Conservation (phyloP, 1,140 invertebrate genomes). For the Episyrphus balteatus region DNA sequence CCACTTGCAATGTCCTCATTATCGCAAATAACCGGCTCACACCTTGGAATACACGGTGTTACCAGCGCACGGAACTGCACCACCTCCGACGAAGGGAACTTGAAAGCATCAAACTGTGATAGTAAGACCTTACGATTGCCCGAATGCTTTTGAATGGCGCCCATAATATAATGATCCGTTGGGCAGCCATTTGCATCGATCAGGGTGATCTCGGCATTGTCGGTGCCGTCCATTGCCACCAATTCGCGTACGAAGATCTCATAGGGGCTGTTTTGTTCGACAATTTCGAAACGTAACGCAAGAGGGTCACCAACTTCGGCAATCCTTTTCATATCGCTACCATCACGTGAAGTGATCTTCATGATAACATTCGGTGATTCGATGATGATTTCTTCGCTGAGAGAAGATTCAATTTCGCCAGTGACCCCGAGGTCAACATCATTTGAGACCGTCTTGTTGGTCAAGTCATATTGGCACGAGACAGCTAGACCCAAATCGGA, state of each 20-base stretch:
- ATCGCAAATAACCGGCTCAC: conserved; percentile 81
- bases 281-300: conserved; percentile 81
- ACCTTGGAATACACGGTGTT: conserved; percentile 83
- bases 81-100: conserved; percentile 87
- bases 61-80: conserved; percentile 89
- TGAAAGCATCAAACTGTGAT: conserved; percentile 92
- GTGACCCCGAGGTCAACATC: conserved; percentile 81
- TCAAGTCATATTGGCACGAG: conserved; percentile 85
- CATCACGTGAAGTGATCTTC: conserved; percentile 77
- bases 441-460: conserved; percentile 86
- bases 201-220: conserved; percentile 81
- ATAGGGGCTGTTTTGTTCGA: conserved; percentile 83
- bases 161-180: conserved; percentile 88
- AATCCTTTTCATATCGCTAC: conserved; percentile 63
- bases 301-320: conserved; percentile 83
- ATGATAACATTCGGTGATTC: conserved; percentile 89
- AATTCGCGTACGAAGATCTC: conserved; percentile 90
- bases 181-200: conserved; percentile 86
- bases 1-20: conserved; percentile 60
- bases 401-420: conserved; percentile 66
- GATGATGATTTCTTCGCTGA: conserved; percentile 74
- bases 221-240: conserved; percentile 86
- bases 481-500: conserved; percentile 87
- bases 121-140: conserved; percentile 62
- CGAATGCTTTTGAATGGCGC: conserved; percentile 71